A percentile compares a stretch with the other conserved stretches of the same genome.
Conservation (phyloP, 1,140 invertebrate genomes). For the Platyura marginata region DNA sequence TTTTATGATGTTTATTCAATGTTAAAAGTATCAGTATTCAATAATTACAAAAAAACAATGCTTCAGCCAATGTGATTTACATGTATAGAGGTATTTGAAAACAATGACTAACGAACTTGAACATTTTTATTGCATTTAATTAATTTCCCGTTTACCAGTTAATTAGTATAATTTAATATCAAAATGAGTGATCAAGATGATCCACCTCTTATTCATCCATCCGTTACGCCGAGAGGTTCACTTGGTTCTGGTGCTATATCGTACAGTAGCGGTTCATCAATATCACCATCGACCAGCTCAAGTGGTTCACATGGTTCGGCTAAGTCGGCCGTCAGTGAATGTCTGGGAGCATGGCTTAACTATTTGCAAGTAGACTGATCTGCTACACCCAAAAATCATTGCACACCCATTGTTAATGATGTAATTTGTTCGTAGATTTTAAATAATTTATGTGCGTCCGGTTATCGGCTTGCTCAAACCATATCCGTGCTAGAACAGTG, state of each 20-base stretch:
- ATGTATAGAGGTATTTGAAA: too few species aligned
- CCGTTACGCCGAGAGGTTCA: not conserved
- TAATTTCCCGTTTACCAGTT: not conserved
- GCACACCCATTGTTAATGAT: not conserved
- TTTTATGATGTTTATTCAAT: too few species aligned
- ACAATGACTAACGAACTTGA: too few species aligned
- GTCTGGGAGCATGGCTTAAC: constrained; percentile 39
- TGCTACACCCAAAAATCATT: constrained; percentile 4
- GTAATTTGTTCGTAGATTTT: constrained; percentile 6
- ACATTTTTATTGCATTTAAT: too few species aligned
- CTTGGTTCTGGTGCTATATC: constrained; percentile 7
- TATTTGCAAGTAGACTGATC: constrained; percentile 34
- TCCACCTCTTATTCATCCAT: not conserved
- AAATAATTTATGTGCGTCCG: constrained; percentile 12
- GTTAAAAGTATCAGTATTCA: too few species aligned
- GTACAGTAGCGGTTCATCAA: constrained; percentile 12
- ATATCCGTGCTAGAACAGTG: constrained; percentile 11
- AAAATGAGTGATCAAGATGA: constrained; percentile 5
- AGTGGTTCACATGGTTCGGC: constrained; percentile 8
- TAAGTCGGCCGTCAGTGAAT: constrained; percentile 36
- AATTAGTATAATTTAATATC: too few species aligned
- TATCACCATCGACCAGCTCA: constrained; percentile 8
- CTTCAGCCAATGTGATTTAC: too few species aligned
- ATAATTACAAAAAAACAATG: too few species aligned
- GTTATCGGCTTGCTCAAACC: constrained; percentile 10